These are phyloP conservation scores for Sylvietta virens DNA, from an alignment of 2,113 vertebrate genomes.

Conservation along the genomic window DNA sequence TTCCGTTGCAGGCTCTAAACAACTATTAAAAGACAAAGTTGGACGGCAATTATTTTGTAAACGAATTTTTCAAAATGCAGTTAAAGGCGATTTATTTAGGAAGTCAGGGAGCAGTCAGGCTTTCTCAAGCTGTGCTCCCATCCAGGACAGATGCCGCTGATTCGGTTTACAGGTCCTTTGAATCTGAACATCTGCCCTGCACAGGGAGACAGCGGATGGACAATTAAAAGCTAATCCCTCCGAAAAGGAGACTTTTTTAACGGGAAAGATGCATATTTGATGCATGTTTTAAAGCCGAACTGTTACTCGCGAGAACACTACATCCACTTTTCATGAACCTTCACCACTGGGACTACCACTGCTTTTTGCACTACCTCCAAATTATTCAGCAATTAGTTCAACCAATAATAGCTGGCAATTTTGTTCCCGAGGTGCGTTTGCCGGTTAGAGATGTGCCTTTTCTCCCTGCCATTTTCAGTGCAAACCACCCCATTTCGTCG, in stretches of 20 bases:
- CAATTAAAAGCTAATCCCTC: conserved; percentile 15
- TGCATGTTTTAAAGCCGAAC: background rate
- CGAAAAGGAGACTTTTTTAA: background rate
- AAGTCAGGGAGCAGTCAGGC: conserved; percentile 24
- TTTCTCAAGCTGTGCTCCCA: background rate
- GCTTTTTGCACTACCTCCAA: background rate
- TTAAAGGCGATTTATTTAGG: conserved; percentile 18
- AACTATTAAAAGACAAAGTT: background rate
- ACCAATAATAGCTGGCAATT: background rate
- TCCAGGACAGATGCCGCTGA: conserved; percentile 63
- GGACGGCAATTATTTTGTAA: conserved; percentile 18
- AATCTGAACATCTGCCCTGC: conserved; percentile 59
- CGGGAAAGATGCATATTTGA: background rate
- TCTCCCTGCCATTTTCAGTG: background rate
- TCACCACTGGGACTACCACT: background rate
- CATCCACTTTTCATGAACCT: background rate
- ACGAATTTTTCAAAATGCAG: conserved; percentile 33
- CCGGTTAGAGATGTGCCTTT: background rate
- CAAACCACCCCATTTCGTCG: rapidly evolving
- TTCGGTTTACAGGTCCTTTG: conserved; percentile 46
- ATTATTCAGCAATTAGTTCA: background rate
- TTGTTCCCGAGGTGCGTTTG: background rate
- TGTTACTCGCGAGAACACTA: background rate
- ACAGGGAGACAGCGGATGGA: conserved; percentile 6
- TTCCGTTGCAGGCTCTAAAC: background rate